phyloP scores from a whole-genome alignment of 2,113 vertebrate genomes.

The Cololabis saira region DNA sequence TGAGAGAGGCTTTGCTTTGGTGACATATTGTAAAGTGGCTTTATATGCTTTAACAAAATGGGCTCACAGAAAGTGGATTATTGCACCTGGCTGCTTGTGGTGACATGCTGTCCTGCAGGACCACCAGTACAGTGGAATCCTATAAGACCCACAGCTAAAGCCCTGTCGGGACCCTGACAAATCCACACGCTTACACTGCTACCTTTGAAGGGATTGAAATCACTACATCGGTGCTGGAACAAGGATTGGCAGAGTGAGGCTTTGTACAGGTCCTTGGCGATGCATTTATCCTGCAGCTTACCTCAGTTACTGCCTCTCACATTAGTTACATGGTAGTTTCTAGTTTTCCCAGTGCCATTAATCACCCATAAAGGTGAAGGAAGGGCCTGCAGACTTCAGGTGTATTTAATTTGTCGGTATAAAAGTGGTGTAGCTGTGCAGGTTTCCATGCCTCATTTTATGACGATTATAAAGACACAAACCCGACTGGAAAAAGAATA shows the following conservation, averaged over 20 bases:
- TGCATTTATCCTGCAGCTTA: slow-evolving; percentile 27
- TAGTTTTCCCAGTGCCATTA: neutral
- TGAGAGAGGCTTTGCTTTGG: slow-evolving; percentile 24
- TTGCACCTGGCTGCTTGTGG: slow-evolving; percentile 54
- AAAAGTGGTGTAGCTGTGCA: too few relatives aligned
- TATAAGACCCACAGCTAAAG: slow-evolving; percentile 37
- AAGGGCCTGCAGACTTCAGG: too few relatives aligned
- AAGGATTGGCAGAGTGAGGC: slow-evolving; percentile 7
- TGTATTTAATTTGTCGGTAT: too few relatives aligned
- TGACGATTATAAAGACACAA: too few relatives aligned
- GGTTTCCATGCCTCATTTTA: too few relatives aligned
- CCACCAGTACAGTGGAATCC: slow-evolving; percentile 43
- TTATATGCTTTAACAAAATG: slow-evolving; percentile 52
- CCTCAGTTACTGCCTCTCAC: slow-evolving; percentile 17
- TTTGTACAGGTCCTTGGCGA: slow-evolving; percentile 6
- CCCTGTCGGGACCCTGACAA: slow-evolving; percentile 48
- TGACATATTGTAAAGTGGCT: slow-evolving; percentile 37
- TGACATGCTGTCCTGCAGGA: slow-evolving; percentile 36
- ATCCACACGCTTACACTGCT: slow-evolving; percentile 53
- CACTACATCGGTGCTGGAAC: slow-evolving; percentile 23
- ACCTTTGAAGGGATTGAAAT: slow-evolving; percentile 46
- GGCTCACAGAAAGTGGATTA: slow-evolving; percentile 60
- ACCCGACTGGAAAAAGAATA: too few relatives aligned
- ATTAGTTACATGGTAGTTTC: slow-evolving; percentile 10
- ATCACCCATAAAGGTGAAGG: too few relatives aligned